Evolutionary conservation across 2,797 vertebrate genomes (phyloP), one percentile per base, ranked within the genome.

Genomic region (Lutjanus argentimaculatus): DNA sequence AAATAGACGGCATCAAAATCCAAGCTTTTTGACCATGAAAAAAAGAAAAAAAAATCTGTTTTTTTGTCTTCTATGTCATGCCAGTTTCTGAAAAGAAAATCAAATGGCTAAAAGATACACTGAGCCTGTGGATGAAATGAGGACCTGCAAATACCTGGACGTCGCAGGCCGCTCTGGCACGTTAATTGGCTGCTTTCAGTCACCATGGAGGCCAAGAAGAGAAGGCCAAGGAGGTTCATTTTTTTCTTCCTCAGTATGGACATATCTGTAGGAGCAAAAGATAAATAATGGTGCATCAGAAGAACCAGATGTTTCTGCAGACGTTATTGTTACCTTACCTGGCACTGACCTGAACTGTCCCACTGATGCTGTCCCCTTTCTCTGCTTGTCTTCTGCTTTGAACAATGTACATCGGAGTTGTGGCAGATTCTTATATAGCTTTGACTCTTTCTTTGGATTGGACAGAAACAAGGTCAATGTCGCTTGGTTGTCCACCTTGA

Each of bases 381-480:
- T 17, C 21, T 57, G 64, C n/a, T 74, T 49, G 64, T 62, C 57
- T 83, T 16, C 46, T 72, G 42, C 43, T 79, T 79, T 63, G 51
- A 67, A 52, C 65, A 21, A 65, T 73, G 14, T 64, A 22, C 30
- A 22, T 15, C 4, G 22, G n/a, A 58, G 19, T 40, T 49, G 73
- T 69, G 19, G 25, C 8, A 67, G n/a, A 59, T 62, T 70, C 52
- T 91, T 94, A 90, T 91, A 94, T 92, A 90, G 67, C 25, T 30
- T 8, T 30, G 67, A 53, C n/a, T 68, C 74, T 15, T 82, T 67
- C 17, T 62, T 78, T 14, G 52, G 86, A 91, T 91, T 90, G 89
- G 88, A 80, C 67, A 74, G 80, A 91, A 94, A 91, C 69, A 89
- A 91, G 93, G 91, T 92, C 92, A 94, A 1, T 63, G 69, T 15